Conservation (phyloP, 2,113 vertebrate species). For the Tupaia chinensis region DNA sequence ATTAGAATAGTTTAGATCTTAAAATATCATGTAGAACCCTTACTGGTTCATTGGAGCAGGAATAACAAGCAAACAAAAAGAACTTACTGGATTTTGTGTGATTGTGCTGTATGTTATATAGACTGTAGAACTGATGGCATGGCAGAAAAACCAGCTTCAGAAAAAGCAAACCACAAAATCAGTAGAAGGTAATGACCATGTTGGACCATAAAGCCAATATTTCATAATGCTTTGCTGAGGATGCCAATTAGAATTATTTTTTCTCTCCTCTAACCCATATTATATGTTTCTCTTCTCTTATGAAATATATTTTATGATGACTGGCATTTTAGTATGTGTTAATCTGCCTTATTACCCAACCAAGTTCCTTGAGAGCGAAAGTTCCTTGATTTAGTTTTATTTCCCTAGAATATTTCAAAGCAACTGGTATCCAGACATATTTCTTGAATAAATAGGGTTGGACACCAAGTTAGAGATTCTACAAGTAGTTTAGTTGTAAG, state of each 20-base stretch:
- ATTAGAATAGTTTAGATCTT: constrained; percentile 12
- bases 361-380: not conserved
- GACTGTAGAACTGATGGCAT: constrained; percentile 6
- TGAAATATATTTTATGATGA: not conserved
- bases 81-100: not conserved
- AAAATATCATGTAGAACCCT: constrained; percentile 4
- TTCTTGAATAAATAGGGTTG: not conserved
- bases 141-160: not conserved
- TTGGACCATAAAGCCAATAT: not conserved
- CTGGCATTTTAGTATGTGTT: not conserved
- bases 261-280: not conserved
- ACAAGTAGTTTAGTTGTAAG: not conserved
- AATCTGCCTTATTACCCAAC: not conserved
- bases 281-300: not conserved
- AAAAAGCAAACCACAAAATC: not conserved
- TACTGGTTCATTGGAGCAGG: not conserved
- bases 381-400: not conserved
- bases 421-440: not conserved
- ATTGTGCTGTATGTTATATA: not conserved
- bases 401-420: not conserved
- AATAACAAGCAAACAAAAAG: not conserved
- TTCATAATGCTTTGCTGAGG: not conserved
- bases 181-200: not conserved
- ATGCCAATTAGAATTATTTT: constrained; percentile 11
- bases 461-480: not conserved